Evolutionary conservation across 2,113 vertebrate species (phyloP).

Genomic region (Istiophorus platypterus): DNA sequence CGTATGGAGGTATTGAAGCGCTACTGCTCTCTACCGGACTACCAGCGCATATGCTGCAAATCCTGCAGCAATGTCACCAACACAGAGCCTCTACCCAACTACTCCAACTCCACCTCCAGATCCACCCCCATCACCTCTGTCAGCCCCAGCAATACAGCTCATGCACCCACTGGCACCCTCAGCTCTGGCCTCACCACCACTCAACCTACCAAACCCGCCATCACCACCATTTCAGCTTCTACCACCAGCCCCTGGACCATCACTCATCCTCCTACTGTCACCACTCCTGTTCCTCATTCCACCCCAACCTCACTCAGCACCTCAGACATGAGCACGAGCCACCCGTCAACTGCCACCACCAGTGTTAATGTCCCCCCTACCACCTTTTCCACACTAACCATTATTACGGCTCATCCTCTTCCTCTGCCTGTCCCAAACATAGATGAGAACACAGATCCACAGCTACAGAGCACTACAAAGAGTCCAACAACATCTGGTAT

Average conservation of each 20-base stretch:
- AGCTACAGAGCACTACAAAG: conserved; percentile 30
- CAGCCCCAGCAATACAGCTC: not conserved
- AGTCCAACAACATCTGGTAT: conserved; percentile 23
- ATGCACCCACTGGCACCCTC: conserved; percentile 35
- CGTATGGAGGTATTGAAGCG: conserved; percentile 91
- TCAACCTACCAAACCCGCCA: conserved; percentile 23
- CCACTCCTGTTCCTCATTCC: conserved; percentile 26
- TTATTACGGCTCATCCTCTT: conserved; percentile 29
- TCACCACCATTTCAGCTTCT: conserved; percentile 40
- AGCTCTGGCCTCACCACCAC: conserved; percentile 35
- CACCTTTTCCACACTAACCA: conserved; percentile 25
- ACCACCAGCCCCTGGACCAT: conserved; percentile 24
- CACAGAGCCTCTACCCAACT: conserved; percentile 39
- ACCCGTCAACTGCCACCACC: conserved; percentile 32
- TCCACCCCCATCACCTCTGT: conserved; percentile 28
- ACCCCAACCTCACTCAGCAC: conserved; percentile 11
- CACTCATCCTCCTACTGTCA: conserved; percentile 29
- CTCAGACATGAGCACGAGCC: conserved; percentile 23
- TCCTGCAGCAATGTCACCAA: conserved; percentile 86
- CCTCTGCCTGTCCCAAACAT: conserved; percentile 45
- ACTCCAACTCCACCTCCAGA: conserved; percentile 35
- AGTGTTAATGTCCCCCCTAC: not conserved
- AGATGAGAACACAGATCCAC: conserved; percentile 31
- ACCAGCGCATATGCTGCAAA: conserved; percentile 93
- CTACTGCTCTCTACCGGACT: conserved; percentile 92